Percentiles rank a stretch among this genome's conserved stretches.
Conservation (phyloP, 2,797 vertebrate species). For the Gadopsis bispinosus region DNA sequence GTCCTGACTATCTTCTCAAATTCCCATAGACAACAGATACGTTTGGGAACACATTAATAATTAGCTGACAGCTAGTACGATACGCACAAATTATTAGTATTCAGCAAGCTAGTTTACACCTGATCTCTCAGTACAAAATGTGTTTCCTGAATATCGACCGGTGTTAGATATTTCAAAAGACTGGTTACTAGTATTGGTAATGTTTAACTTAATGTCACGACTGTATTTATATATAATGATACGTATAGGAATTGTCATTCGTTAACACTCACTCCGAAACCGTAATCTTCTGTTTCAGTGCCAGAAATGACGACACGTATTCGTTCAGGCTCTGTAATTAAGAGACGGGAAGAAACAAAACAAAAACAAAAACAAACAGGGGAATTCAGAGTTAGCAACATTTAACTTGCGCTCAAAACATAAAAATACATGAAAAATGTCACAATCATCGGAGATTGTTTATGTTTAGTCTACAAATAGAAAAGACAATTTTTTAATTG, state of each 20-base stretch:
- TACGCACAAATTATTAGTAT: background rate
- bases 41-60: background rate
- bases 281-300: constrained; percentile 94
- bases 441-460: accelerated
- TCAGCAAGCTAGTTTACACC: background rate
- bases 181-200: too few relatives aligned
- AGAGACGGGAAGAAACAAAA: background rate
- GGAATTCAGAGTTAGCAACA: background rate
- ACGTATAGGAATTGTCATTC: background rate
- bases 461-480: background rate
- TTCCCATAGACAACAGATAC: too few relatives aligned
- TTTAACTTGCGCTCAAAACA: background rate
- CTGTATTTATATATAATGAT: accelerated
- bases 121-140: background rate
- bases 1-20: too few relatives aligned
- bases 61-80: background rate
- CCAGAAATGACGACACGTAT: constrained; percentile 92
- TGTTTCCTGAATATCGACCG: background rate
- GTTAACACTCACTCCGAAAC: constrained; percentile 91
- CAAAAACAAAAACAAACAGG: constrained; percentile 23
- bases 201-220: background rate
- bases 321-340: constrained; percentile 91
- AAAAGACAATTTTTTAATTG: background rate
- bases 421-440: accelerated
- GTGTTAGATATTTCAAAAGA: background rate